These are phyloP conservation scores for Simalia tracyae DNA, from an alignment of 2,797 vertebrate genomes.

Conservation along the genomic window DNA sequence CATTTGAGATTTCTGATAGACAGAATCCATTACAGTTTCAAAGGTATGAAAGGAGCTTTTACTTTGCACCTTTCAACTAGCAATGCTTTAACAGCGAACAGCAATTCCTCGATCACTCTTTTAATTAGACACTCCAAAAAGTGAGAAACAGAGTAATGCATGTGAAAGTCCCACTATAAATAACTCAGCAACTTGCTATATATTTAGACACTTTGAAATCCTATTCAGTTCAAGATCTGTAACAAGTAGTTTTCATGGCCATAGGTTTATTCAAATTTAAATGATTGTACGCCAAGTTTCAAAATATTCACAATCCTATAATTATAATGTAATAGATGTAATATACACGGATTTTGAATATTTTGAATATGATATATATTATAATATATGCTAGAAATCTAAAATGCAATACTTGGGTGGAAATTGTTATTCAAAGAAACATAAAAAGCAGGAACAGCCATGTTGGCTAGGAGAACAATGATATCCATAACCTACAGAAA, in stretches of 20 bases:
- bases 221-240: slow-evolving; percentile 42
- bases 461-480: neutral
- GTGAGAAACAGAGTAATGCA: slow-evolving; percentile 53
- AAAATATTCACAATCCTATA: neutral
- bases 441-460: neutral
- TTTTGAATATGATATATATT: neutral
- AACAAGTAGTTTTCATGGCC: slow-evolving; percentile 43
- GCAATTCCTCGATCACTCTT: slow-evolving; percentile 28
- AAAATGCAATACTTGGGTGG: neutral
- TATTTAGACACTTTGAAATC: slow-evolving; percentile 54
- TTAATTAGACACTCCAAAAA: slow-evolving; percentile 61
- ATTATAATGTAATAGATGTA: neutral
- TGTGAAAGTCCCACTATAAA: slow-evolving; percentile 53
- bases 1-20: slow-evolving; percentile 20
- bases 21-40: neutral
- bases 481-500: too few relatives aligned
- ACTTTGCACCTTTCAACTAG: slow-evolving; percentile 42
- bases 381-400: neutral
- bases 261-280: slow-evolving; percentile 30
- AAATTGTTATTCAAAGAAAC: neutral
- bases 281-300: neutral
- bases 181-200: slow-evolving; percentile 47
- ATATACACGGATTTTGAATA: neutral
- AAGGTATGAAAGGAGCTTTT: slow-evolving; percentile 47
- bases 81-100: slow-evolving; percentile 29